phyloP scores from a whole-genome alignment of 2,113 vertebrate genomes.

The Triplophysa siluroides region DNA sequence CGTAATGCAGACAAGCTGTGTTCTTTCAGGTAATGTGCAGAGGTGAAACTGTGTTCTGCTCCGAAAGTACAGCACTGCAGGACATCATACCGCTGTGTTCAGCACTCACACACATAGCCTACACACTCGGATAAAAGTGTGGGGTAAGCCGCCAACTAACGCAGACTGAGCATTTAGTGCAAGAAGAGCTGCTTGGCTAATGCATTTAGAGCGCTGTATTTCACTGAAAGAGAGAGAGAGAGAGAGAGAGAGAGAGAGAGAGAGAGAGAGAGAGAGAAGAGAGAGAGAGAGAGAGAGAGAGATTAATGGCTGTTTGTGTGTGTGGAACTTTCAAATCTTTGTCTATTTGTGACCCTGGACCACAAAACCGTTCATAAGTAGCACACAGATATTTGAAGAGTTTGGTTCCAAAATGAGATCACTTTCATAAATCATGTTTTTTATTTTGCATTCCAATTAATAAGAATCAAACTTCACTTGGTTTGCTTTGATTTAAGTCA shows the following conservation, averaged over 20 bases:
- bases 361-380: too few species aligned
- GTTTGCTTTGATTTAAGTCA: too few species aligned
- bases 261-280: constrained; percentile 1
- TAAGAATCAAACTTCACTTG: too few species aligned
- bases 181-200: constrained; percentile 47
- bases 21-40: not conserved
- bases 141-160: constrained; percentile 12
- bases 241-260: not conserved
- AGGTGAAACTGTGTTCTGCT: constrained; percentile 7
- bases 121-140: constrained; percentile 28
- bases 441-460: too few species aligned
- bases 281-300: constrained; percentile 2
- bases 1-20: not conserved
- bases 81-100: constrained; percentile 41
- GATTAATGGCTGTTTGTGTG: not conserved
- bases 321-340: not conserved
- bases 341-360: too few species aligned
- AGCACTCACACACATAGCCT: constrained; percentile 38
- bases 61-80: constrained; percentile 39
- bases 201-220: constrained; percentile 44
- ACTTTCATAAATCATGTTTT: too few species aligned
- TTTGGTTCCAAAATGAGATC: too few species aligned
- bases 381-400: too few species aligned
- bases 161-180: constrained; percentile 5
- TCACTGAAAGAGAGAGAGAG: constrained; percentile 25